A percentile compares a stretch with the other conserved stretches of the same genome.
Evolutionary conservation across 2,888 invertebrate genomes (phyloP).

Genomic region (Stenolophus ochropezus): DNA sequence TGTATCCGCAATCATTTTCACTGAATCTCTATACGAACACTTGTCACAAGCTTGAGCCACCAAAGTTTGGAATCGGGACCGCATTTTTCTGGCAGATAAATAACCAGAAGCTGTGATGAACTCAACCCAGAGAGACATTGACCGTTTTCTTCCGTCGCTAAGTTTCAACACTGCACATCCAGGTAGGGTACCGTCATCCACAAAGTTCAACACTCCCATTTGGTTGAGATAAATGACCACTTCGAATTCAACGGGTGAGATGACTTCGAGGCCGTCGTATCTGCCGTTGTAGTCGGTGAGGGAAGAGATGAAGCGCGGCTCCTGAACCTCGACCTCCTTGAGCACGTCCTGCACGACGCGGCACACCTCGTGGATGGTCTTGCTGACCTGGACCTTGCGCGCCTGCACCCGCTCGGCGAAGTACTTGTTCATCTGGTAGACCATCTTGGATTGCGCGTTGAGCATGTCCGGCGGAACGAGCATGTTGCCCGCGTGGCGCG

Average conservation of each 20-base stretch:
- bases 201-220: constrained; percentile 98
- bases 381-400: constrained; percentile 89
- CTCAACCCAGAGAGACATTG: constrained; percentile 98
- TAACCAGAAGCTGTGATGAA: constrained; percentile 98
- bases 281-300: constrained; percentile 91
- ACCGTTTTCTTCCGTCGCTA: constrained; percentile 95
- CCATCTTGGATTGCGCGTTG: constrained; percentile 94
- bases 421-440: constrained; percentile 96
- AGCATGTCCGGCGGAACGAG: constrained; percentile 95
- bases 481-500: constrained; percentile 74
- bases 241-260: constrained; percentile 95
- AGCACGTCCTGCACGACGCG: constrained; percentile 95
- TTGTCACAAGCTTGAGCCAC: constrained; percentile 95
- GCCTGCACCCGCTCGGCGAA: constrained; percentile 93
- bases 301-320: constrained; percentile 94
- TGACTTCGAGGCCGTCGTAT: constrained; percentile 94
- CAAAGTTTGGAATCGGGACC: constrained; percentile 92
- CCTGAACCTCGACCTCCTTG: constrained; percentile 96
- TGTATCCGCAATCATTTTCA: constrained; percentile 95
- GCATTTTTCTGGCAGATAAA: constrained; percentile 93
- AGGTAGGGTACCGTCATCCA: constrained; percentile 94
- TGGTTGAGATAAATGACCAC: constrained; percentile 96
- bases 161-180: constrained; percentile 96
- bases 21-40: constrained; percentile 92
- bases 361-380: constrained; percentile 92